Conservation (phyloP, 2,113 vertebrate genomes). For the Theristicus caerulescens region DNA sequence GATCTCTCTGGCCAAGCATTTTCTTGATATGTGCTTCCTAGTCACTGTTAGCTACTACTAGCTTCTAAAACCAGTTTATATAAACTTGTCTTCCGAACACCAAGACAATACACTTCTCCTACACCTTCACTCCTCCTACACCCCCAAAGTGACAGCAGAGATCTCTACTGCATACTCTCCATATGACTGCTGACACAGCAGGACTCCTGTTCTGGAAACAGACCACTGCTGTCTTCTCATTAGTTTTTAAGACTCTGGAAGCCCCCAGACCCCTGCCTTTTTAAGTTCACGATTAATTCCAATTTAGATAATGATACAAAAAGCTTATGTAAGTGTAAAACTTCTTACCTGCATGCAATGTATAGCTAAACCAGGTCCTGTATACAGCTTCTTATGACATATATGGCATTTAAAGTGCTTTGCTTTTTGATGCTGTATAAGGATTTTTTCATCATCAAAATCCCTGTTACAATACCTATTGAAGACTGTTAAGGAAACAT, state of each 20-base stretch:
- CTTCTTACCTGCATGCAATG: constrained; percentile 96
- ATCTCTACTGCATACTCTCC: neutral
- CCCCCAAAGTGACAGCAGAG: neutral
- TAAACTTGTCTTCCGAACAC: neutral
- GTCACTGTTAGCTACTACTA: neutral
- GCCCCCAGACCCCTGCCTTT: rapidly evolving
- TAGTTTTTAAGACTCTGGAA: neutral
- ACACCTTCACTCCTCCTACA: neutral
- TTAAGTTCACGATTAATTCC: neutral
- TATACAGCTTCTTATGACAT: constrained; percentile 98
- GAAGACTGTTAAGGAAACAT: constrained; percentile 76
- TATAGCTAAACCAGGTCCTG: constrained; percentile 96
- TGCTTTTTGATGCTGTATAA: constrained; percentile 98
- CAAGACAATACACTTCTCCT: neutral
- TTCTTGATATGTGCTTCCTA: neutral
- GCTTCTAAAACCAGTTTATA: neutral
- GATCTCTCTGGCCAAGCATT: neutral
- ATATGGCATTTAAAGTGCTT: constrained; percentile 99
- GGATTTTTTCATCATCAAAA: constrained; percentile 98
- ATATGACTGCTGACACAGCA: neutral
- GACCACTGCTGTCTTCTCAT: no score
- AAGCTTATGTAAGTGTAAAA: neutral
- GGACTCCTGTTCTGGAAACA: neutral
- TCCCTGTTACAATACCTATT: constrained; percentile 97
- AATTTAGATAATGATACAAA: neutral